Percentiles rank a stretch among this genome's conserved stretches.
These are phyloP conservation scores for Brachionus calyciflorus DNA, from an alignment of 1,140 invertebrate genomes.

Conservation along the genomic window DNA sequence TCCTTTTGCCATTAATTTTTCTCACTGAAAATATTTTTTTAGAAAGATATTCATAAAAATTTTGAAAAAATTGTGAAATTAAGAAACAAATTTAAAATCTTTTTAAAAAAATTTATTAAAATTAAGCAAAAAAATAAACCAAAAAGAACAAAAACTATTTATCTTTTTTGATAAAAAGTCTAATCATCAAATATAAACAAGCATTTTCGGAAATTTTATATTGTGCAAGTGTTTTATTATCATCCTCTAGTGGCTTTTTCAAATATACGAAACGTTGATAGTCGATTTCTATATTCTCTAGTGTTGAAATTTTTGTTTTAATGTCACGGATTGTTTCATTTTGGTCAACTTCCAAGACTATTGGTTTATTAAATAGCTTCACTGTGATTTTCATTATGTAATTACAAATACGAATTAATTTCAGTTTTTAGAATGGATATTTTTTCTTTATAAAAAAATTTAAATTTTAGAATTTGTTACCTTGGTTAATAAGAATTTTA, in stretches of 20 bases:
- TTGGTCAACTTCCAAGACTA: background rate
- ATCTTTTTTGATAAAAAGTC: slow-evolving; percentile 31
- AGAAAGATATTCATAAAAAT: too few relatives aligned
- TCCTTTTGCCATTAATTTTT: too few relatives aligned
- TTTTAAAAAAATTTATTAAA: background rate
- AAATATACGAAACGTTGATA: slow-evolving; percentile 36
- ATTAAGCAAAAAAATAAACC: background rate
- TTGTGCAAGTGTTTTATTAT: background rate
- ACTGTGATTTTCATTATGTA: slow-evolving; percentile 38
- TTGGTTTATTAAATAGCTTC: slow-evolving; percentile 23
- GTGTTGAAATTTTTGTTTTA: slow-evolving; percentile 15
- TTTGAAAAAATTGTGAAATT: background rate
- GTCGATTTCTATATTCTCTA: slow-evolving; percentile 1
- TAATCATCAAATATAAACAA: slow-evolving; percentile 28
- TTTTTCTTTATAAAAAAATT: too few relatives aligned
- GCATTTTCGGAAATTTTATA: slow-evolving; percentile 28
- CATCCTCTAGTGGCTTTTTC: slow-evolving; percentile 38
- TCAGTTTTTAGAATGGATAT: too few relatives aligned
- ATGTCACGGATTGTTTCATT: slow-evolving; percentile 23
- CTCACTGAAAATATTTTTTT: too few relatives aligned
- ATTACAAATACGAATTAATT: too few relatives aligned
- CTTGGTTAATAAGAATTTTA: too few relatives aligned
- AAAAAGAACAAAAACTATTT: background rate
- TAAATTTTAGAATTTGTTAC: too few relatives aligned
- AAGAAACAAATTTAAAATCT: background rate